Evolutionary conservation across 2,797 vertebrate species (phyloP).

Genomic region (Scolopax rusticola): DNA sequence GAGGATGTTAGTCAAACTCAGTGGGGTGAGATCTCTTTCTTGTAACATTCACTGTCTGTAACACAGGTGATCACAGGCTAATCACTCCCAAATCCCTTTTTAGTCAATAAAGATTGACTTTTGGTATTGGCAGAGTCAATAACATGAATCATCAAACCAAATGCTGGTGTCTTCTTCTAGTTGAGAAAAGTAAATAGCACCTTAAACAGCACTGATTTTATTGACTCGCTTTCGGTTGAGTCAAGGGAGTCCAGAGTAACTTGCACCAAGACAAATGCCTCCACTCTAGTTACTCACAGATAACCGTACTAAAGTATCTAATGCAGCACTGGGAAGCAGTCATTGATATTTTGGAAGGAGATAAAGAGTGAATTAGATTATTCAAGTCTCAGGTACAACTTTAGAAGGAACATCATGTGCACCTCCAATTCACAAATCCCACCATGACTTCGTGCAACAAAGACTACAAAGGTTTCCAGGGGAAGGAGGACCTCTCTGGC

Average conservation of each 20-base stretch:
- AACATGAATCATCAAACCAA: neutral
- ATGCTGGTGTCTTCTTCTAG: neutral
- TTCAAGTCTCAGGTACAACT: neutral
- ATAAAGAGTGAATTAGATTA: neutral
- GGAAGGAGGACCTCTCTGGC: neutral
- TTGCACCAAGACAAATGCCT: neutral
- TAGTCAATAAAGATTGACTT: neutral
- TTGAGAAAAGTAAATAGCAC: neutral
- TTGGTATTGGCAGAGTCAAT: neutral
- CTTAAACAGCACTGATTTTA: neutral
- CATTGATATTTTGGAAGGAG: neutral
- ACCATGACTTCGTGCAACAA: accelerated
- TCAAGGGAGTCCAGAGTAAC: neutral
- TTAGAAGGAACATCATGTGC: neutral
- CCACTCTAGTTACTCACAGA: neutral
- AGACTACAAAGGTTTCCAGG: neutral
- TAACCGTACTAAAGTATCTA: neutral
- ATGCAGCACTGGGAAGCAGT: neutral
- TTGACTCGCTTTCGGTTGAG: neutral
- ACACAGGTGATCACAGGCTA: neutral
- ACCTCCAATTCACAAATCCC: neutral
- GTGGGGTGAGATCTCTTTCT: neutral
- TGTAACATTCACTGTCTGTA: neutral
- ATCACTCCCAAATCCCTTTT: neutral
- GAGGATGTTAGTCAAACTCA: neutral